A percentile compares a stretch with the other conserved stretches of the same genome.
Evolutionary conservation across 1,140 invertebrate species (phyloP).

Genomic region (Campodea augens): DNA sequence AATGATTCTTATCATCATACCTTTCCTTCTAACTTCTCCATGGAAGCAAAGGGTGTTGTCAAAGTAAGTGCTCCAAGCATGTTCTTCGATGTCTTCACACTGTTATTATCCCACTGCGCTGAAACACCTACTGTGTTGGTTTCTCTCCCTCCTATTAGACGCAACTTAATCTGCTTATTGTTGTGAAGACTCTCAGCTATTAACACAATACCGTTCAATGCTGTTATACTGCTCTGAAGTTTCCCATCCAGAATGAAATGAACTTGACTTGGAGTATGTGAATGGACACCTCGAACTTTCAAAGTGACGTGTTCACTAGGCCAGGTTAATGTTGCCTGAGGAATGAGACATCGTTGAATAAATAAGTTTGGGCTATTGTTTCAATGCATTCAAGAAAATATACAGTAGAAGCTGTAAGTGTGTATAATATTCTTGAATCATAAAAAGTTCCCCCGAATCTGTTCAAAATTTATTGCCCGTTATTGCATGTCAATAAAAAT

Average conservation of each 20-base stretch:
- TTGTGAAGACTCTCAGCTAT: neutral
- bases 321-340: conserved; percentile 3
- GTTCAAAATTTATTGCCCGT: too few species aligned
- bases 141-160: neutral
- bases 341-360: neutral
- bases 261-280: neutral
- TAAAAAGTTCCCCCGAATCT: too few species aligned
- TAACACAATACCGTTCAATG: conserved; percentile 2
- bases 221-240: neutral
- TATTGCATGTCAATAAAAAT: too few species aligned
- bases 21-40: neutral
- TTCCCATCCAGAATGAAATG: neutral
- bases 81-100: conserved; percentile 2
- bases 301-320: conserved; percentile 2
- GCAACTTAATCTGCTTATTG: neutral
- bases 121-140: neutral
- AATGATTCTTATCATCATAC: too few species aligned
- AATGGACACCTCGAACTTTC: neutral
- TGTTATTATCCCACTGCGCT: neutral
- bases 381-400: too few species aligned
- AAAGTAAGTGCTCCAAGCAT: conserved; percentile 3
- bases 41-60: conserved; percentile 1
- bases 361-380: neutral
- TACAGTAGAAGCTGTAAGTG: too few species aligned
- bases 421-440: too few species aligned